Evolutionary conservation across 2,888 invertebrate genomes (phyloP), one percentile per base, ranked within the genome.

Genomic region (Laspeyria flexula): DNA sequence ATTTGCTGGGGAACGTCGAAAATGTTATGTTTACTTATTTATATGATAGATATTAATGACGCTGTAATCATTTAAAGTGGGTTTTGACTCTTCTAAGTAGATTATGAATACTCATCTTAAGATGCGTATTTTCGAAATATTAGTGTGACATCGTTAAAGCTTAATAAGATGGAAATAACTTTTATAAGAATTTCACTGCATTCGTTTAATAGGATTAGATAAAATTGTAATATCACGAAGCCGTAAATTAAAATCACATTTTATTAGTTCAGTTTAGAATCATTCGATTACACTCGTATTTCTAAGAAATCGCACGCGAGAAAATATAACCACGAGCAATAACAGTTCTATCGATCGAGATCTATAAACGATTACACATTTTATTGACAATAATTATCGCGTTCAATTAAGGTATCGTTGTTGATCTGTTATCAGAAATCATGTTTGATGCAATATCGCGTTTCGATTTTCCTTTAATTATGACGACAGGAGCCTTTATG

Each of bases 11-110:
- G 78, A 75, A 74, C 64, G 59, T 56, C 63, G 61, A 61, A 68
- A 71, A 73, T 73, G 69, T 72, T 71, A 75, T 80, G 75, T 78
- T 78, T 77, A 72, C 75, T 74, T 73, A 74, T 76, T 78, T n/a
- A 51, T 61, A 71, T 80, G 82, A 85, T 85, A 81, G 82, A 85
- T 86, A 86, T 85, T 84, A 86, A 86, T 84, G 85, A 78, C 53
- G 31, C 39, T 43, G 60, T 66, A 63, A 72, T 73, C 62, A 67
- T 68, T 65, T 58, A 54, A 57, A 58, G 55, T 57, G 55, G 46
- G 45, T 55, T 43, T 43, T 25, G 43, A 33, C 21, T 55, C 12
- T 51, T 43, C 39, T 46, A 37, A 45, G 50, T 44, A 30, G 44
- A 23, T 59, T 58, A 9, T n/a, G 40, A 18, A n/a, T 9, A 6